Evolutionary conservation across 2,113 vertebrate genomes (phyloP), one percentile per base, ranked within the genome.

Genomic region (Bos indicus): DNA sequence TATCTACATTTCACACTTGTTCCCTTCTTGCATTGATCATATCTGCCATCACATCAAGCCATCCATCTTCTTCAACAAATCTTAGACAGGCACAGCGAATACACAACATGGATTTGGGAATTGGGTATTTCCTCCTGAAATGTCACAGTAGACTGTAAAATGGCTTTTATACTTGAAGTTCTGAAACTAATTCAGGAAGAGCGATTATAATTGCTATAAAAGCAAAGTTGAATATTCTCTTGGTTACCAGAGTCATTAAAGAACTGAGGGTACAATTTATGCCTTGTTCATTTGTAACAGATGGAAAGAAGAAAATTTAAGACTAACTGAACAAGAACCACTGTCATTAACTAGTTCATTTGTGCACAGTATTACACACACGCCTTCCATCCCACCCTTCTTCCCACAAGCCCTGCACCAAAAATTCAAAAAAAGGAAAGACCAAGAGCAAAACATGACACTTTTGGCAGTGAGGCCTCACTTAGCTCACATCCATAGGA

Each of bases 161-260:
- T 43, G 96, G 90, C 87, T 93, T 97, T 98, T 84, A 67, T 92
- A 80, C 43, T 87, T 93, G 16, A 97, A 97, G 59, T 91, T 97
- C 94, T 96, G 67, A 95, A 97, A 97, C 91, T 94, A 96, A 97
- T 94, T 96, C 95, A 95, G 85, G 97, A 98, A 96, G 51, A 94
- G 43, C 62, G 94, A 91, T 94, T 98, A 93, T 95, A 98, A 98
- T 98, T 96, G 95, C 86, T 96, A 30, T 91, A 97, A 97, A 97
- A 97, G 95, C 82, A 88, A 97, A 90, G 88, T 88, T 94, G 64
- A 97, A 90, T 94, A 97, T 93, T 95, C 54, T 97, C 59, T 88
- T 95, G 82, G 86, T 97, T 97, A 96, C 85, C 88, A 89, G 56
- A 97, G 33, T 95, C 80, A 91, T 97, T 95, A 96, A 95, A 57